Base-by-base conservation (phyloP, 2,797 vertebrate species). In the Betta splendens region DNA sequence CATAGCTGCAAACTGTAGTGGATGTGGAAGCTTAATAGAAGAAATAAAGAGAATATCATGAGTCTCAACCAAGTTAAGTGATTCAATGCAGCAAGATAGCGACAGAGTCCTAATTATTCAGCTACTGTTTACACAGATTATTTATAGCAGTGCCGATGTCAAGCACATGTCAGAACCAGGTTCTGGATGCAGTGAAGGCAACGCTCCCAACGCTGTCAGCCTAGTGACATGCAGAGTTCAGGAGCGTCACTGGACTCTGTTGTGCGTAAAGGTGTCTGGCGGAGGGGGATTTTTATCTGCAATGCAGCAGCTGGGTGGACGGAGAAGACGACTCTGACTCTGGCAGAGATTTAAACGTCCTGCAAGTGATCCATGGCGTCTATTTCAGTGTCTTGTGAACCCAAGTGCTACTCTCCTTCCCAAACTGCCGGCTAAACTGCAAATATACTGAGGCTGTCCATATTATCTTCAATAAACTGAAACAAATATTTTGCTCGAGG, bases 261-360 rank as follows among this genome's bases (percentile, higher is more conserved):
- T 66, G 75, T 74, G 62, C 72, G 60, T 54, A 50, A 75, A 79
- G 53, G 63, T 71, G 47, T 63, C 64, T 77, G 50, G 57, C 59
- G 68, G 45, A 51, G 65, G 22, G 65, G 54, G 28, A 25, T 53
- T 83, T 77, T 84, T 82, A 86, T 83, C 84, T 88, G 86, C 86
- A 87, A 79, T 88, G 86, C 85, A 89, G 84, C 79, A 85, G 64
- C 57, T 56, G 59, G 56, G 57, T 8, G 47, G 67, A 76, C 55
- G 65, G 59, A 75, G 50, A 53, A 69, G 35, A 78, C 52, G 47
- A 64, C 48, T 65, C 35, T 20, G 71, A 72, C 66, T 76, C 67
- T 80, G 70, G 71, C 77, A 81, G 71, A 35, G 63, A 77, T 44
- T 75, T 69, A 64, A 76, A 72, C 69, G 69, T 43, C 69, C 52